Percentiles rank a stretch among this genome's conserved stretches.
phyloP scores from a whole-genome alignment of 2,797 vertebrate genomes.

The Triplophysa bombifrons region DNA sequence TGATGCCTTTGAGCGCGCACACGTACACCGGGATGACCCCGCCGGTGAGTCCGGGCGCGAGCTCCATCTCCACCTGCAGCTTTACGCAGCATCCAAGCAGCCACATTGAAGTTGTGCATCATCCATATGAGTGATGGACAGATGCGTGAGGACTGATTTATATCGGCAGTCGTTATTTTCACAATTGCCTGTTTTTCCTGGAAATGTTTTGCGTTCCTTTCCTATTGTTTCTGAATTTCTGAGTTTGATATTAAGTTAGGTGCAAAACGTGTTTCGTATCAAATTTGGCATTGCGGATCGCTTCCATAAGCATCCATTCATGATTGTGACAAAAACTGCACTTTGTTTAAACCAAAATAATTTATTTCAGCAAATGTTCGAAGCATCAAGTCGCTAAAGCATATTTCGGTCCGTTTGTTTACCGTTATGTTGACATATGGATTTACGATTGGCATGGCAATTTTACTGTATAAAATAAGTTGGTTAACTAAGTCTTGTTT shows the following conservation, averaged over 20 bases:
- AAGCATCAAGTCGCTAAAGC: neutral
- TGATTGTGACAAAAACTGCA: neutral
- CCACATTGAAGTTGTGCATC: slow-evolving; percentile 36
- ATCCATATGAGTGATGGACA: slow-evolving; percentile 31
- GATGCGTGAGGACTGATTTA: neutral
- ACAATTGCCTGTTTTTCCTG: neutral
- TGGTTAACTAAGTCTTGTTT: neutral
- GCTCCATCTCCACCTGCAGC: slow-evolving; percentile 53
- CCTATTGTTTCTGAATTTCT: neutral
- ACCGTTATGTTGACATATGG: neutral
- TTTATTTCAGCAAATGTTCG: slow-evolving; percentile 22
- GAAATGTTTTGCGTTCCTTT: neutral
- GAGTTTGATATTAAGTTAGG: neutral
- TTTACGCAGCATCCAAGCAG: slow-evolving; percentile 60
- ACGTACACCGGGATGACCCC: slow-evolving; percentile 64
- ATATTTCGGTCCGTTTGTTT: slow-evolving; percentile 24
- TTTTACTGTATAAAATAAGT: neutral
- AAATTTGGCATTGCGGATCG: too few species aligned
- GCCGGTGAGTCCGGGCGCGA: slow-evolving; percentile 66
- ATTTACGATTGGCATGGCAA: neutral
- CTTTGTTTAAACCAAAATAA: neutral
- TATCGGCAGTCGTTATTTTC: neutral
- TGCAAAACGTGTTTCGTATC: neutral
- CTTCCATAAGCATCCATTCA: neutral
- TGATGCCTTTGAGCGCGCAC: slow-evolving; percentile 67